A percentile compares a stretch with the other conserved stretches of the same genome.
Conservation (phyloP, 2,888 invertebrate species). For the Strigamia transsilvanica region DNA sequence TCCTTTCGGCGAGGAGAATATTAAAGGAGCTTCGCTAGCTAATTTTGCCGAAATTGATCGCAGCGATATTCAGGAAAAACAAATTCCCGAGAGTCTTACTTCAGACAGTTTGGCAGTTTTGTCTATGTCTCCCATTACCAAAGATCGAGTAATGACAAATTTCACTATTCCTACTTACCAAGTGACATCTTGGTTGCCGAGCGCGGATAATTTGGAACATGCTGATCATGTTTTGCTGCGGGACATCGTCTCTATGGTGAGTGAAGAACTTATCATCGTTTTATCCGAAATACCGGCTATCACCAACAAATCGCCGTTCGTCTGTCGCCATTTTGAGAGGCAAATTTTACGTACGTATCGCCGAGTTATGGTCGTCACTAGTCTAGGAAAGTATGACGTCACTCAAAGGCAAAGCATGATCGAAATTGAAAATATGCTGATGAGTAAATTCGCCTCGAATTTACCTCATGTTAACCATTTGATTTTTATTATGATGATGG, state of each 20-base stretch:
- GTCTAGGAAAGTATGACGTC: conserved; percentile 54
- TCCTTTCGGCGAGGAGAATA: not conserved
- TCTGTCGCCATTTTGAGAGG: conserved; percentile 52
- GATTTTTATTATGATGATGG: conserved; percentile 46
- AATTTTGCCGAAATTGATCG: not conserved
- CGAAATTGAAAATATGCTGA: conserved; percentile 46
- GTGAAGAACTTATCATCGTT: conserved; percentile 53
- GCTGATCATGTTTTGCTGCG: conserved; percentile 43
- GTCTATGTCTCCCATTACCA: conserved; percentile 53
- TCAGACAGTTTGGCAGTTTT: conserved; percentile 52
- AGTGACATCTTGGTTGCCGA: conserved; percentile 54
- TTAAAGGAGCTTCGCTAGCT: not conserved
- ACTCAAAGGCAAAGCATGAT: conserved; percentile 51
- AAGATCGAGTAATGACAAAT: conserved; percentile 54
- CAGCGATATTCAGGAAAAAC: conserved; percentile 12
- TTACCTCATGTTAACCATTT: conserved; percentile 51
- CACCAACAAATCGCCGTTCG: conserved; percentile 53
- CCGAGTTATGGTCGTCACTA: conserved; percentile 50
- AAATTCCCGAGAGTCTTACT: conserved; percentile 54
- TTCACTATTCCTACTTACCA: conserved; percentile 53
- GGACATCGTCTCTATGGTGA: conserved; percentile 54
- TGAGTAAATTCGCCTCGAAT: conserved; percentile 27
- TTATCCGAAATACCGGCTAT: conserved; percentile 49
- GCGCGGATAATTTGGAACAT: not conserved
- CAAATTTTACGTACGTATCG: conserved; percentile 54